Base-by-base conservation (phyloP, 2,797 vertebrate species). In the Silurus aristotelis region DNA sequence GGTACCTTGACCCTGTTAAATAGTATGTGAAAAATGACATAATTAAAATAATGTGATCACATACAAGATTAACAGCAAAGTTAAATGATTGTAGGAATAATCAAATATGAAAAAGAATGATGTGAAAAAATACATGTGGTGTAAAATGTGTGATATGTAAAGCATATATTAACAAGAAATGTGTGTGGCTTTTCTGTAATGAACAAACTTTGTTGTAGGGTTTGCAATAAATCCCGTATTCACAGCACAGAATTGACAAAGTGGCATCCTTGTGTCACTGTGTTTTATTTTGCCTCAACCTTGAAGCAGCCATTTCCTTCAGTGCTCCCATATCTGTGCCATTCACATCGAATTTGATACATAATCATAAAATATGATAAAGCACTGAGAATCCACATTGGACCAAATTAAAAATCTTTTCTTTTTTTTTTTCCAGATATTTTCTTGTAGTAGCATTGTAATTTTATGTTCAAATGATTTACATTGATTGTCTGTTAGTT, bases 311-410 rank as follows among this genome's bases (percentile, higher is more conserved):
- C 93, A 93, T 94, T 93, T 94, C 91, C 80, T 72, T 82, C 87
- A 89, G 89, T 89, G 87, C 75, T 83, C 84, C 66, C 66, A 64
- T 88, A 82, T 92, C 92, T 90, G 94, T 95, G 95, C 94, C 95
- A 95, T 94, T 92, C 90, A 90, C 90, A 92, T 93, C 93, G 91
- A 87, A 92, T 90, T 92, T 91, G 92, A 96, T 95, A 95, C 92
- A 90, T 92, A 94, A 93, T 93, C 90, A 92, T 93, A 93, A 92
- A 87, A 92, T 91, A 92, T 91, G 91, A 95, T 94, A 95, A 93
- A 96, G 96, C 97, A 97, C 97, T 98, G 96, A 95, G 96, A 96
- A 96, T 96, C 95, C 95, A 95, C 90, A 90, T 91, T 94, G 97
- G 97, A 97, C 97, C 97, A 97, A 95, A 95, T 94, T 92, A 95